Evolutionary conservation across 1,140 invertebrate genomes (phyloP), one percentile per base, ranked within the genome.

Genomic region (Mamestra configurata): DNA sequence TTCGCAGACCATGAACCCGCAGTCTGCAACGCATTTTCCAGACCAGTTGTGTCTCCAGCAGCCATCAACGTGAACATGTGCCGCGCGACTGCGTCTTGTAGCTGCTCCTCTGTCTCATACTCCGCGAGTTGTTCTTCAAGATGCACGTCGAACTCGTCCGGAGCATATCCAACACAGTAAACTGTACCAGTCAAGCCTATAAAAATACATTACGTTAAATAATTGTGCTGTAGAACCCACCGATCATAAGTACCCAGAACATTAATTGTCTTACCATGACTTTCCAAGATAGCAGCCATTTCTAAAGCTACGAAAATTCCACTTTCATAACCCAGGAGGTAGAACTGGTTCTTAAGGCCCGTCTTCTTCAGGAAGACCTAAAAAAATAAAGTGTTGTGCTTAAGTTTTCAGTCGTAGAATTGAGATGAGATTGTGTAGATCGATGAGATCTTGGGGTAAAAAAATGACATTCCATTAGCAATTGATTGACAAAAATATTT

Each of bases 281-380:
- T 80, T 85, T 93, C 92, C 6, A 93, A 79, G 20, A 91, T 87
- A 0, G 84, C 79, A n/a, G 89, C 90, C 37, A 92, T 85, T n/a
- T n/a, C n/a, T n/a, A n/a, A n/a, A n/a, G n/a, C n/a, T n/a, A n/a
- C n/a, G n/a, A n/a, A n/a, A n/a, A 90, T 82, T 7, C 90, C 90
- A 55, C 84, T 84, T 81, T 91, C 89, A 71, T 90, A 92, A 5
- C 92, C 90, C 46, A 92, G 20, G 10, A 93, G 37, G 59, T 90
- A 90, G 49, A 90, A 93, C 5, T 82, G 79, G 0, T 87, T 76
- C 27, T 86, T 86, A 10, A 85, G 18, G 64, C 79, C 81, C 6
- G 81, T 49, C 51, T 85, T 90, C 15, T 87, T 88, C 27, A 88
- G 59, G 0, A 91, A 82, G 10, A 79, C 71, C 87, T 92, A n/a